phyloP scores from a whole-genome alignment of 2,113 vertebrate species.

The Toxostoma redivivum region DNA sequence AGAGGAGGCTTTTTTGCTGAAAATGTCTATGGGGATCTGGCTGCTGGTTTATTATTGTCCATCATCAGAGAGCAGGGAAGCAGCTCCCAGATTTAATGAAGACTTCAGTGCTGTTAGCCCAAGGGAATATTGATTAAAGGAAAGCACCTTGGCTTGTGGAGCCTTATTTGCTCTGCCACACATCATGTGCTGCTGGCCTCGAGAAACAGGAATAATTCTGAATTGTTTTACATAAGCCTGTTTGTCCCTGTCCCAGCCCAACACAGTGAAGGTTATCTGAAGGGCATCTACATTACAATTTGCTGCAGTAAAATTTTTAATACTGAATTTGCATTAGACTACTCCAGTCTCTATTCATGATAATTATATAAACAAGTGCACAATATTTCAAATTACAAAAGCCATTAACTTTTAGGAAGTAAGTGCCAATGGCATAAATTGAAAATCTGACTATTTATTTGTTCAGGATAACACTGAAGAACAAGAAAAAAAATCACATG shows the following conservation, averaged over 20 bases:
- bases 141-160: neutral
- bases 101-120: neutral
- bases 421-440: neutral
- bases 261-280: neutral
- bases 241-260: neutral
- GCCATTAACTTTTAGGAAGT: neutral
- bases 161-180: neutral
- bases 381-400: neutral
- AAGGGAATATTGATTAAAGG: constrained; percentile 1
- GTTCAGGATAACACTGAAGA: neutral
- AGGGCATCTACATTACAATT: neutral
- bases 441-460: neutral
- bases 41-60: neutral
- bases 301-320: neutral
- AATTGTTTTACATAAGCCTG: neutral
- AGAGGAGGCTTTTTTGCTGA: neutral
- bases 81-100: neutral
- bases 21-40: neutral
- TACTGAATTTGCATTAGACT: neutral
- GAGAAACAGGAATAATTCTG: neutral
- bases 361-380: neutral
- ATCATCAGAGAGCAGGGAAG: neutral
- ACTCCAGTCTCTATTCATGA: neutral
- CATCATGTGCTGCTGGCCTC: neutral
- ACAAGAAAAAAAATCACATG: rapidly evolving